Percentiles rank a stretch among this genome's conserved stretches.
These are phyloP conservation scores for Gasterosteus nipponicus DNA, from an alignment of 2,113 vertebrate genomes.

Conservation along the genomic window DNA sequence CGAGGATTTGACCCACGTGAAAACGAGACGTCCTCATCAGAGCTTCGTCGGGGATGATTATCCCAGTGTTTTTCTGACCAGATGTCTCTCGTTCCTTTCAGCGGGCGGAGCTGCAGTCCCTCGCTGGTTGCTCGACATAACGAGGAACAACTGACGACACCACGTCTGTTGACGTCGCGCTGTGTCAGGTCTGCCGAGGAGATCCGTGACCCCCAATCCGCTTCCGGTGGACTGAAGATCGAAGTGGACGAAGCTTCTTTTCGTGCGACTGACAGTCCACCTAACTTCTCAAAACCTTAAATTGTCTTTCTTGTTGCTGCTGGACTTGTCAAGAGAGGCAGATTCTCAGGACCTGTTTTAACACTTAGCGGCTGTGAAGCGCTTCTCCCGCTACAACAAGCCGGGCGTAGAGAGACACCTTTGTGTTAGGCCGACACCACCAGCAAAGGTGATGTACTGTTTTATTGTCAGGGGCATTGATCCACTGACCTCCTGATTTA, in stretches of 20 bases:
- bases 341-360: constrained; percentile 24
- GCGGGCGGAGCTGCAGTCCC: constrained; percentile 30
- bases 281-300: not conserved
- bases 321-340: constrained; percentile 26
- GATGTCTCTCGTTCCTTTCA: constrained; percentile 61
- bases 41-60: not conserved
- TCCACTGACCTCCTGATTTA: constrained; percentile 53
- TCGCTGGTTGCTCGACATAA: not conserved
- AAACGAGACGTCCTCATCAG: not conserved
- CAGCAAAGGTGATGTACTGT: constrained; percentile 28
- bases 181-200: constrained; percentile 25
- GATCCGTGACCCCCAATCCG: not conserved
- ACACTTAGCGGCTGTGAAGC: constrained; percentile 49
- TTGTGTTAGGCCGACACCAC: constrained; percentile 45
- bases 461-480: constrained; percentile 55
- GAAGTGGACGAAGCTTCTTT: constrained; percentile 23
- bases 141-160: constrained; percentile 19
- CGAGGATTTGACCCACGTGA: not conserved
- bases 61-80: constrained; percentile 28
- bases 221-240: constrained; percentile 1
- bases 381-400: constrained; percentile 27
- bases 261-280: not conserved
- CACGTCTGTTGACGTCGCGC: not conserved
- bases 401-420: constrained; percentile 29
- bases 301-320: constrained; percentile 34